Evolutionary conservation across 2,888 invertebrate genomes (phyloP).

Genomic region (Mythimna pallens): DNA sequence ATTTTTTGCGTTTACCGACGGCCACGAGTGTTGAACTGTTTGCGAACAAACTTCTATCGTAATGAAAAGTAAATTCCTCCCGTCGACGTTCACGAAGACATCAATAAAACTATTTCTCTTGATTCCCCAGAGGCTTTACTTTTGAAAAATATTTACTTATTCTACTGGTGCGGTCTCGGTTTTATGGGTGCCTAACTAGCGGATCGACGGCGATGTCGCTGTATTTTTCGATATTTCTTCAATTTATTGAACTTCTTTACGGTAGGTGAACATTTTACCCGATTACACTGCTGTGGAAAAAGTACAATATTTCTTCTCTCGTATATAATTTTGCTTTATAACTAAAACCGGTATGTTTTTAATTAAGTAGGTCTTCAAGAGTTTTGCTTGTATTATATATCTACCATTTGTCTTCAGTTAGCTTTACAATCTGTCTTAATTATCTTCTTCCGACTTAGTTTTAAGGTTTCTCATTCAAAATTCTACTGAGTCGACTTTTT

Average conservation of each 20-base stretch:
- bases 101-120: constrained; percentile 85
- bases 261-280: constrained; percentile 56
- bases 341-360: constrained; percentile 15
- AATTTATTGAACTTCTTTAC: constrained; percentile 62
- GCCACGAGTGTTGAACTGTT: constrained; percentile 81
- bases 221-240: constrained; percentile 66
- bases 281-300: constrained; percentile 47
- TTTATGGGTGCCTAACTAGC: constrained; percentile 67
- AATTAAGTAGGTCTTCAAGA: constrained; percentile 22
- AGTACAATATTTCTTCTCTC: constrained; percentile 36
- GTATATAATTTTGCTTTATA: constrained; percentile 29
- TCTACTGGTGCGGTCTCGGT: constrained; percentile 64
- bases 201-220: constrained; percentile 50
- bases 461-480: constrained; percentile 39
- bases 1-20: constrained; percentile 62
- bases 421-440: constrained; percentile 38
- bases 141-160: constrained; percentile 83
- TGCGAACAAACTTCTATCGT: constrained; percentile 85
- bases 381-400: not conserved
- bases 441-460: constrained; percentile 16
- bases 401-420: constrained; percentile 25
- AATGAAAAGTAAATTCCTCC: constrained; percentile 87
- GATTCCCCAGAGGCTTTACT: constrained; percentile 73
- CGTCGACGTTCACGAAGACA: constrained; percentile 77
- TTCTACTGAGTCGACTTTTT: not conserved